Conservation (phyloP, 1,140 invertebrate species). For the Thaumatotibia leucotreta region DNA sequence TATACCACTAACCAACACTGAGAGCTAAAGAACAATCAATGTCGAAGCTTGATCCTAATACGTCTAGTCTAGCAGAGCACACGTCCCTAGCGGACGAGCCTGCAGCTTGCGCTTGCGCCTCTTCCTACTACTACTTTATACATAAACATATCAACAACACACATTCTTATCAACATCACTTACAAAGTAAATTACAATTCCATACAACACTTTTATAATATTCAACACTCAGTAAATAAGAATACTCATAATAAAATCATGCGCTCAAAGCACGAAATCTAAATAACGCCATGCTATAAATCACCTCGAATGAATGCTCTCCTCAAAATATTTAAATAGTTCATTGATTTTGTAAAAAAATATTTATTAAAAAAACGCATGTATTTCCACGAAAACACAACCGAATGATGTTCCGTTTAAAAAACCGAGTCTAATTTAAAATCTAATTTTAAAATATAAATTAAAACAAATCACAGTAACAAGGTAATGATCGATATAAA, state of each 20-base stretch:
- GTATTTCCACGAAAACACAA: slow-evolving; percentile 35
- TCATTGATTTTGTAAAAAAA: slow-evolving; percentile 43
- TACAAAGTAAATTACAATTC: slow-evolving; percentile 57
- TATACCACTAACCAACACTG: slow-evolving; percentile 40
- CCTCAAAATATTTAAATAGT: slow-evolving; percentile 46
- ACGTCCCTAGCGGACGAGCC: slow-evolving; percentile 18
- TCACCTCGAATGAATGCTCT: slow-evolving; percentile 44
- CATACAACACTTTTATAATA: slow-evolving; percentile 59
- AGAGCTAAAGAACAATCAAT: slow-evolving; percentile 38
- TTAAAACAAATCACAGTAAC: slow-evolving; percentile 73
- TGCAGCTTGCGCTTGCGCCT: slow-evolving; percentile 21
- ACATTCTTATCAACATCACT: slow-evolving; percentile 39
- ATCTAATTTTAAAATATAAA: slow-evolving; percentile 38
- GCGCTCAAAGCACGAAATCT: slow-evolving; percentile 68
- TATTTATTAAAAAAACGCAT: slow-evolving; percentile 34
- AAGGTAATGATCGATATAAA: slow-evolving; percentile 60
- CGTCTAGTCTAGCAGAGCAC: slow-evolving; percentile 11
- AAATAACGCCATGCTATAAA: slow-evolving; percentile 57
- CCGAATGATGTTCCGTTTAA: slow-evolving; percentile 15
- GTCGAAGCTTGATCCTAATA: slow-evolving; percentile 32
- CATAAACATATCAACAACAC: slow-evolving; percentile 51
- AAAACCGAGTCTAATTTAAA: slow-evolving; percentile 2
- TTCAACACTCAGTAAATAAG: slow-evolving; percentile 61
- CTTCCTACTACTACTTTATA: slow-evolving; percentile 37
- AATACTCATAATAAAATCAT: slow-evolving; percentile 66